Evolutionary conservation across 2,113 vertebrate species (phyloP).

Genomic region (Psettodes erumei): DNA sequence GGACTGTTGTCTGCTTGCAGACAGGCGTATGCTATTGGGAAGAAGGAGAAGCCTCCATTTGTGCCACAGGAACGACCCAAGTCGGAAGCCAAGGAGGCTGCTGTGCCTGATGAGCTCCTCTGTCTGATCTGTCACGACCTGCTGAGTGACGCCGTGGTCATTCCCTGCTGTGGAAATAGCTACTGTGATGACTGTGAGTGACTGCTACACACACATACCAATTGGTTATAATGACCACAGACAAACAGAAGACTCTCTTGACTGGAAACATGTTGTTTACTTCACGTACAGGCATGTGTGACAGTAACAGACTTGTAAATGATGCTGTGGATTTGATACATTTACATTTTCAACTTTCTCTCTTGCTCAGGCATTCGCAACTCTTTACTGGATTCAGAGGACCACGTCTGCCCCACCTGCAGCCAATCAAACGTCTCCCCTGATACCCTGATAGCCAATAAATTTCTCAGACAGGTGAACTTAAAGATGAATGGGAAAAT

Average conservation of each 20-base stretch:
- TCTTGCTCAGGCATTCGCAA: constrained; percentile 90
- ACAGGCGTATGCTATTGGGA: constrained; percentile 94
- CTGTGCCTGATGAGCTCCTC: constrained; percentile 91
- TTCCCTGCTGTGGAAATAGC: constrained; percentile 98
- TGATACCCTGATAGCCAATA: constrained; percentile 95
- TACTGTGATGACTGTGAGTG: constrained; percentile 98
- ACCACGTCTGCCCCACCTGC: constrained; percentile 94
- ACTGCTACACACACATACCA: background rate
- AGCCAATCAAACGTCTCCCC: constrained; percentile 93
- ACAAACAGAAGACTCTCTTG: background rate
- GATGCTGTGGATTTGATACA: no score
- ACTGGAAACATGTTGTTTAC: background rate
- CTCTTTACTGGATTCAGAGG: constrained; percentile 94
- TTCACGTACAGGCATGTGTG: background rate
- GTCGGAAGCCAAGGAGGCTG: constrained; percentile 88
- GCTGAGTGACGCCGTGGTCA: constrained; percentile 95
- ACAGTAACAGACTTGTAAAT: background rate
- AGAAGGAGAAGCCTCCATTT: constrained; percentile 96
- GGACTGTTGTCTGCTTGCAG: constrained; percentile 68
- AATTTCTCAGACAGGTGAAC: constrained; percentile 94
- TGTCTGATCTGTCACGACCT: constrained; percentile 96
- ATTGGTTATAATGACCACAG: background rate
- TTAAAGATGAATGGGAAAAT: background rate
- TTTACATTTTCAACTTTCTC: constrained; percentile 5
- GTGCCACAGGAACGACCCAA: constrained; percentile 86